Conservation (phyloP, 2,113 vertebrate genomes). For the Porphyrio hochstetteri region DNA sequence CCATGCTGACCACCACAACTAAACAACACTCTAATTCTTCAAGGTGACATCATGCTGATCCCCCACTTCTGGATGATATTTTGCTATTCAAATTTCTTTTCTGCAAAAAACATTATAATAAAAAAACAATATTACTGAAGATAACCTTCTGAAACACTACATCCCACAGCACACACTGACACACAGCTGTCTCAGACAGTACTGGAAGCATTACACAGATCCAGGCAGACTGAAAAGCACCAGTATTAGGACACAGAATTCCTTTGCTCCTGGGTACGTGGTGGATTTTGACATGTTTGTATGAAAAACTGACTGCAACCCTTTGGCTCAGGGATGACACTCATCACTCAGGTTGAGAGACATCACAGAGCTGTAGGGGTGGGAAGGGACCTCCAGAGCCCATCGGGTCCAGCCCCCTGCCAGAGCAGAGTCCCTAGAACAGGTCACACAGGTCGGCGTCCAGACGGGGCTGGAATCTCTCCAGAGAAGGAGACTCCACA, state of each 20-base stretch:
- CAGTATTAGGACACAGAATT: background rate
- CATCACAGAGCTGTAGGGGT: too few species aligned
- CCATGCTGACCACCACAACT: background rate
- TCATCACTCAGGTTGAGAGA: background rate
- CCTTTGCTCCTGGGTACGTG: background rate
- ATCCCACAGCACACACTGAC: background rate
- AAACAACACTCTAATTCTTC: constrained; percentile 10
- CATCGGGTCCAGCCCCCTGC: too few species aligned
- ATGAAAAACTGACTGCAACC: background rate
- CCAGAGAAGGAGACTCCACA: too few species aligned
- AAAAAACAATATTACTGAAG: background rate
- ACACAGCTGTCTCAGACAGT: background rate
- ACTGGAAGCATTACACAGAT: background rate
- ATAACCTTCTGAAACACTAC: background rate
- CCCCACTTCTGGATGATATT: constrained; percentile 44
- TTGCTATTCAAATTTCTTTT: constrained; percentile 73
- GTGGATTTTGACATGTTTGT: background rate
- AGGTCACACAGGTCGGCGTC: too few species aligned
- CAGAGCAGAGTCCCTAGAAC: too few species aligned
- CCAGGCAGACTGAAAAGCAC: background rate
- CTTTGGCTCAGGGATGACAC: background rate
- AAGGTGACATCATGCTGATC: constrained; percentile 63
- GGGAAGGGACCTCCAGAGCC: too few species aligned
- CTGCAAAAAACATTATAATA: constrained; percentile 76
- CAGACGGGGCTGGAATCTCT: too few species aligned